phyloP scores from a whole-genome alignment of 2,797 vertebrate species.

The Triplophysa yarkandensis region DNA sequence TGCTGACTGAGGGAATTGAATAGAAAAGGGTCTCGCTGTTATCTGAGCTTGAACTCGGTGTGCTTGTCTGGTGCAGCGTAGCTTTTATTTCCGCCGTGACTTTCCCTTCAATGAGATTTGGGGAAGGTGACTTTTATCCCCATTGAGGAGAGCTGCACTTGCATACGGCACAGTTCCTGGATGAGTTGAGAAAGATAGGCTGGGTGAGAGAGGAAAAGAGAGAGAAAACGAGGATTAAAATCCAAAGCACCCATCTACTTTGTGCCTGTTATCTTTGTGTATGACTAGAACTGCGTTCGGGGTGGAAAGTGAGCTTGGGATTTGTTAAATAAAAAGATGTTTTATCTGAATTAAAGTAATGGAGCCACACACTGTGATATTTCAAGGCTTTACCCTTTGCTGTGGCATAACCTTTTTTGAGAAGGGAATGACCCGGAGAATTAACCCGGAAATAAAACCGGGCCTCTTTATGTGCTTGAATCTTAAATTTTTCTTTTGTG shows the following conservation, averaged over 20 bases:
- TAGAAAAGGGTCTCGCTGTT: constrained; percentile 66
- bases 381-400: constrained; percentile 66
- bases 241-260: constrained; percentile 69
- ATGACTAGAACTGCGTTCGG: constrained; percentile 71
- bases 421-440: constrained; percentile 69
- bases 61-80: constrained; percentile 71
- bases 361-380: constrained; percentile 67
- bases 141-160: constrained; percentile 63
- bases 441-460: constrained; percentile 65
- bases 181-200: constrained; percentile 52
- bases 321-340: constrained; percentile 75
- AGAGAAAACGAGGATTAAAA: constrained; percentile 32
- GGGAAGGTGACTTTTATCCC: constrained; percentile 80
- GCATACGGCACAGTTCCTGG: constrained; percentile 62
- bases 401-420: constrained; percentile 72
- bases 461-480: constrained; percentile 8
- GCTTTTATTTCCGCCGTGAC: constrained; percentile 76
- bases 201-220: constrained; percentile 8
- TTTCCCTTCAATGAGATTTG: constrained; percentile 79
- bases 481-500: constrained; percentile 2
- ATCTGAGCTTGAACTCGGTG: constrained; percentile 73
- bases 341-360: constrained; percentile 73
- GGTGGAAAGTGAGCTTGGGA: constrained; percentile 64
- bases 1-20: constrained; percentile 71
- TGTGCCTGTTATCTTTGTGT: constrained; percentile 75